phyloP scores from a whole-genome alignment of 2,888 invertebrate species.

The Pristionchus exspectatus region DNA sequence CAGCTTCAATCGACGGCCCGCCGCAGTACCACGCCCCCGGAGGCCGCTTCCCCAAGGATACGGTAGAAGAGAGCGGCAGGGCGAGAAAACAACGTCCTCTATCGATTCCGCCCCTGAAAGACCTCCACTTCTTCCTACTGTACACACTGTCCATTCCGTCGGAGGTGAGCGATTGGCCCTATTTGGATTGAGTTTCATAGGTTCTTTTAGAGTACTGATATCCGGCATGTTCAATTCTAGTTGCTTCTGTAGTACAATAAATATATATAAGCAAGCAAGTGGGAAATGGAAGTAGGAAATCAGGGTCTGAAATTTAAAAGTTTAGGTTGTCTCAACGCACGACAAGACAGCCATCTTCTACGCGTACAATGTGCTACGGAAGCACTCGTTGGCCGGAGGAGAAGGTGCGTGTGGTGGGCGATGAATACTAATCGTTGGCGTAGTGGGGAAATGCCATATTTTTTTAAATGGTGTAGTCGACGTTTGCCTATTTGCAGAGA shows the following conservation, averaged over 20 bases:
- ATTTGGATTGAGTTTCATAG: neutral
- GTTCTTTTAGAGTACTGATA: too few relatives aligned
- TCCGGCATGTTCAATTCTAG: too few relatives aligned
- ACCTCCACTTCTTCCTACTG: slow-evolving; percentile 51
- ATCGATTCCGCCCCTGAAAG: slow-evolving; percentile 14
- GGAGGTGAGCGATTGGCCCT: slow-evolving; percentile 19
- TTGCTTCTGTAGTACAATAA: too few relatives aligned
- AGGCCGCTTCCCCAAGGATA: neutral
- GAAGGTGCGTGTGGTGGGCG: slow-evolving; percentile 50
- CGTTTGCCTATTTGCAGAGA: slow-evolving; percentile 25
- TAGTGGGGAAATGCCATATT: neutral
- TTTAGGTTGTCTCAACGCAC: slow-evolving; percentile 51
- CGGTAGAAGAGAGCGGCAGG: neutral
- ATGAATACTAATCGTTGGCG: neutral
- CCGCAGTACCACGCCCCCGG: neutral
- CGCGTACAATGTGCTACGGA: slow-evolving; percentile 51
- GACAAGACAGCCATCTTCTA: slow-evolving; percentile 52
- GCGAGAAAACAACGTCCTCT: neutral
- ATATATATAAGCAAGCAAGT: too few relatives aligned
- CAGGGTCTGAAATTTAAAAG: too few relatives aligned
- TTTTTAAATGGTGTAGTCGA: slow-evolving; percentile 23
- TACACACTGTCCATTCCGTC: slow-evolving; percentile 30
- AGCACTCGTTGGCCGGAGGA: slow-evolving; percentile 23
- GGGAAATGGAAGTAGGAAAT: too few relatives aligned
- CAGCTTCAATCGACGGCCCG: neutral